These are phyloP conservation scores for Notodonta dromedarius DNA, from an alignment of 2,888 invertebrate genomes.

Conservation along the genomic window DNA sequence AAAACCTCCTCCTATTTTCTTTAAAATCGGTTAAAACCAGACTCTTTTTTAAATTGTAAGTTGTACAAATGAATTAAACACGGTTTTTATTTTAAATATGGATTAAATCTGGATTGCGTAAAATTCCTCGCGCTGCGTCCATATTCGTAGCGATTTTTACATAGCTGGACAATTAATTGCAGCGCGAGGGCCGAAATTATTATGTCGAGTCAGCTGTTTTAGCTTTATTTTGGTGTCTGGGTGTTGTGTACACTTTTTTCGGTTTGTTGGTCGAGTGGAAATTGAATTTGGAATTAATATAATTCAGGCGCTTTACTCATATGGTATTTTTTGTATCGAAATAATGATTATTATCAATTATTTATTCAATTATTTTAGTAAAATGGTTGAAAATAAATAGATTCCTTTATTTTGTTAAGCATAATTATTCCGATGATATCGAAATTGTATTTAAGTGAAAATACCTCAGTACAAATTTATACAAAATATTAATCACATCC, in stretches of 20 bases:
- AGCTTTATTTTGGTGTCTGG: conserved; percentile 9
- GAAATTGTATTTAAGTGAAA: neutral
- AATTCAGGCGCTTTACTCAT: too few relatives aligned
- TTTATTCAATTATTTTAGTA: too few relatives aligned
- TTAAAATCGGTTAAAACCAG: neutral
- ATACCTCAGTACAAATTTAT: neutral
- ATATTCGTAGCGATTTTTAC: conserved; percentile 23
- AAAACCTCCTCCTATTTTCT: neutral
- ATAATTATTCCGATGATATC: neutral
- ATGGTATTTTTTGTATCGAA: too few relatives aligned
- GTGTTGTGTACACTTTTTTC: neutral
- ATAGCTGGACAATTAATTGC: conserved; percentile 20
- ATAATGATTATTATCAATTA: too few relatives aligned
- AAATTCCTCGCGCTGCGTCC: conserved; percentile 10
- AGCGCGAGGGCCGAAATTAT: conserved; percentile 11
- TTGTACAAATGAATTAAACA: neutral
- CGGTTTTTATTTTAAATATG: neutral
- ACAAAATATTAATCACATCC: conserved; percentile 3
- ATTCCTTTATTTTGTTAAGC: neutral
- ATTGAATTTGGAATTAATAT: neutral
- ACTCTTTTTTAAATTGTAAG: neutral
- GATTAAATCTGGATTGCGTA: conserved; percentile 6
- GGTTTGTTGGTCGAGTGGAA: neutral
- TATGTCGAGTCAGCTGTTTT: conserved; percentile 16
- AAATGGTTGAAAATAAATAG: too few relatives aligned